Base-by-base conservation (phyloP, 2,888 invertebrate genomes). In the Scaptomyza caliginosa region DNA sequence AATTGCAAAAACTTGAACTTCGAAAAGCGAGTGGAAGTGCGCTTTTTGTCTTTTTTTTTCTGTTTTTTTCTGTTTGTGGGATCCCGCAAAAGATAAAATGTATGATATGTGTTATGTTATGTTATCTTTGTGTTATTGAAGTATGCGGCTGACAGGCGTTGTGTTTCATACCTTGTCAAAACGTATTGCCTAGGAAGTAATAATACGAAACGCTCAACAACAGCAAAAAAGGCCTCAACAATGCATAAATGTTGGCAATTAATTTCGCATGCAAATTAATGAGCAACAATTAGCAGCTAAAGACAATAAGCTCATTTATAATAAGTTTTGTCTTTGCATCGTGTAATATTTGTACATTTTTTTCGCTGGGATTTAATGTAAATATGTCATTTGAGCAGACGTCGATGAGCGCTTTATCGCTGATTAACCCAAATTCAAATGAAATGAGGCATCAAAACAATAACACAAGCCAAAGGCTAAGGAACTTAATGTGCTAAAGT, bases 1-100 rank as follows among this genome's bases (percentile, higher is more conserved):
- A 88, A 84, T 86, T 84, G 79, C 77, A 68, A 73, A 83, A 71
- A 81, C 85, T 85, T 85, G 85, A 85, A 86, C 85, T 34, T 79
- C 76, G 80, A 66, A 67, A 70, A 55, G 45, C 67, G 55, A 83
- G 62, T 65, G 68, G 60, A 64, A 50, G 50, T 32, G 26, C 54
- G 57, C 70, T 55, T 26, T 2, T 2, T 21, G 21, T n/a, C n/a
- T n/a, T n/a, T n/a, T n/a, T n/a, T n/a, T n/a, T 21, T 21, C 4
- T 21, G 21, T 21, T 30, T n/a, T 30, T 30, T 32, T 32, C 2
- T 6, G 7, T 50, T 56, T 49, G 48, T 54, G 54, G 48, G 26
- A 60, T 76, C 46, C 55, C 59, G 49, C 57, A 38, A 42, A 50
- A 66, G 21, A n/a, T 17, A 6, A 34, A 2, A 13, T n/a, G 5